Conservation (phyloP, 1,140 invertebrate genomes). For the Meteorus sp. region DNA sequence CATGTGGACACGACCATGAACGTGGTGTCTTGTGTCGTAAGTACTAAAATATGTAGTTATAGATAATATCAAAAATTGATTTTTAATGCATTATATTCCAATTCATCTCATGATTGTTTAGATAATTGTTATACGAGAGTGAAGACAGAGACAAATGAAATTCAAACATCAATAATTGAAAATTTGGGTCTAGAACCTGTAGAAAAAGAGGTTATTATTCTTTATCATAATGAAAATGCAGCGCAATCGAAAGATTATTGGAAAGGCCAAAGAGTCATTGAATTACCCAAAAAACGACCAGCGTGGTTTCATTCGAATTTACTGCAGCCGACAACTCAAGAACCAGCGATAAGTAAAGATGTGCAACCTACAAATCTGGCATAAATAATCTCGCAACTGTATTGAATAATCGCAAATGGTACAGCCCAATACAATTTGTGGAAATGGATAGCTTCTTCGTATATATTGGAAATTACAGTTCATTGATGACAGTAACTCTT, state of each 20-base stretch:
- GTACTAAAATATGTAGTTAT: slow-evolving; percentile 38
- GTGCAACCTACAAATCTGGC: slow-evolving; percentile 73
- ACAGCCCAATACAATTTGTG: background rate
- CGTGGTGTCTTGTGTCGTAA: slow-evolving; percentile 77
- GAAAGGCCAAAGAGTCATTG: slow-evolving; percentile 70
- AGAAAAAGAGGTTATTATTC: slow-evolving; percentile 80
- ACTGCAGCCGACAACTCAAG: slow-evolving; percentile 72
- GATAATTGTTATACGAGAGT: slow-evolving; percentile 82
- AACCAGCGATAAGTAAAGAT: slow-evolving; percentile 66
- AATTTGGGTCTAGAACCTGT: slow-evolving; percentile 72
- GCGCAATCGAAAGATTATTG: slow-evolving; percentile 58
- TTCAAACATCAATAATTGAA: slow-evolving; percentile 74
- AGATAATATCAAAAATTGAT: slow-evolving; percentile 4
- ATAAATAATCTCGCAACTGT: slow-evolving; percentile 45
- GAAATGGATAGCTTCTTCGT: too few species aligned
- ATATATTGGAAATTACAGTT: too few species aligned
- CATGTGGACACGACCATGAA: slow-evolving; percentile 83
- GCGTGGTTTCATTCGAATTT: slow-evolving; percentile 82
- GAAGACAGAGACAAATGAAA: slow-evolving; percentile 74
- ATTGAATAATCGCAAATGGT: background rate
- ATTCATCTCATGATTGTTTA: slow-evolving; percentile 42
- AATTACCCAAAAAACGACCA: slow-evolving; percentile 74
- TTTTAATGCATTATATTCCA: background rate
- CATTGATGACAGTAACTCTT: too few species aligned
- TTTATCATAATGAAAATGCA: slow-evolving; percentile 79